These are phyloP conservation scores for Gastrophryne carolinensis DNA, from an alignment of 2,797 vertebrate genomes.

Conservation along the genomic window DNA sequence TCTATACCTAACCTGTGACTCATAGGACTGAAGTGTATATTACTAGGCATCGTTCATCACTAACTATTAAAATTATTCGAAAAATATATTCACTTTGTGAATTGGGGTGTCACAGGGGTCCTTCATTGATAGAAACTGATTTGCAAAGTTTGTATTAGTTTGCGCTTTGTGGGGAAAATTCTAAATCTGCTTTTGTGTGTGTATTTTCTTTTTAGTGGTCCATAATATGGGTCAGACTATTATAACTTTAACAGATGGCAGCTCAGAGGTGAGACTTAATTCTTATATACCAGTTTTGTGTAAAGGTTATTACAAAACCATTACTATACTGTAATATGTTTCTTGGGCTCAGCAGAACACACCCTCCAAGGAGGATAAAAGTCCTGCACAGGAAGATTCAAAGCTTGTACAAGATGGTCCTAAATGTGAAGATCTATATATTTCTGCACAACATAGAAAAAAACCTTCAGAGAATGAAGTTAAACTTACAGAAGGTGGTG, in stretches of 20 bases:
- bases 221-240: constrained; percentile 9
- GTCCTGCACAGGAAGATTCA: neutral
- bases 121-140: too few species aligned
- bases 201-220: constrained; percentile 13
- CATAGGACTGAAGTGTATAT: too few species aligned
- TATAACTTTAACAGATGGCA: neutral
- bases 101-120: too few species aligned
- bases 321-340: neutral
- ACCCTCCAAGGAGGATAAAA: neutral
- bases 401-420: neutral
- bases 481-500: neutral
- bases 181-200: neutral
- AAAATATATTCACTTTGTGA: too few species aligned
- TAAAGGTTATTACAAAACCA: neutral
- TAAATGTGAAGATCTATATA: neutral
- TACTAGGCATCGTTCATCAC: too few species aligned
- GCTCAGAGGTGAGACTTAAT: constrained; percentile 6
- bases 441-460: neutral
- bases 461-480: neutral
- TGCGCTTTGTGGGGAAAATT: neutral
- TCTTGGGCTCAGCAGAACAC: neutral
- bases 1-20: too few species aligned
- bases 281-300: neutral
- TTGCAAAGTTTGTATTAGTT: too few species aligned
- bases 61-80: too few species aligned